These are phyloP conservation scores for Pholis gunnellus DNA, from an alignment of 2,113 vertebrate species.

Conservation along the genomic window DNA sequence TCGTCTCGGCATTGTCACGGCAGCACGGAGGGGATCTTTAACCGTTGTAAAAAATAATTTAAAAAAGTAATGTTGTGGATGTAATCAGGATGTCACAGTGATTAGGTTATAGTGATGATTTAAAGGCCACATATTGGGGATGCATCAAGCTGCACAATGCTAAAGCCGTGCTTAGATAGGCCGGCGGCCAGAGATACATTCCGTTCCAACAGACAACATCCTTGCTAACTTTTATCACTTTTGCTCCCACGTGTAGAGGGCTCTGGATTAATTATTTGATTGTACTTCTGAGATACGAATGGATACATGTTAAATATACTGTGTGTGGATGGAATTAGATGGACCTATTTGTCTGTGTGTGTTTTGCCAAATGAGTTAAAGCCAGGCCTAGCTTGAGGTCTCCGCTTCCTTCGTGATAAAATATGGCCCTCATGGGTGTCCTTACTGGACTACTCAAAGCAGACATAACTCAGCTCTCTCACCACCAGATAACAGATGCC, in stretches of 20 bases:
- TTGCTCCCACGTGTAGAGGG: background rate
- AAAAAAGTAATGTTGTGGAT: constrained; percentile 71
- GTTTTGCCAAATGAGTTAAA: constrained; percentile 69
- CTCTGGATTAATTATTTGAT: constrained; percentile 11
- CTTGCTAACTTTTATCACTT: constrained; percentile 17
- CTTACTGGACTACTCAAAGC: constrained; percentile 80
- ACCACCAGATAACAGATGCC: constrained; percentile 72
- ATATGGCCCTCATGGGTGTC: constrained; percentile 81
- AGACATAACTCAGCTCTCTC: constrained; percentile 80
- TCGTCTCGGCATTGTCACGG: constrained; percentile 73
- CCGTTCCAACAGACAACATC: constrained; percentile 61
- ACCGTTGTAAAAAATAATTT: constrained; percentile 55
- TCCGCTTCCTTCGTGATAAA: constrained; percentile 76
- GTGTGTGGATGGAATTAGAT: constrained; percentile 33
- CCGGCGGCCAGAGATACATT: constrained; percentile 63
- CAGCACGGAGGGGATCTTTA: constrained; percentile 73
- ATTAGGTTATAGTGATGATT: constrained; percentile 76
- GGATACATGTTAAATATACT: constrained; percentile 36
- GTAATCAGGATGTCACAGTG: constrained; percentile 75
- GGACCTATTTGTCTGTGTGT: constrained; percentile 28
- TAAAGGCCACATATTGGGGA: constrained; percentile 80
- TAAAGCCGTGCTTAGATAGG: constrained; percentile 65
- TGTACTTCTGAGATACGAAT: constrained; percentile 21
- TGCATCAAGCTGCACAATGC: constrained; percentile 62
- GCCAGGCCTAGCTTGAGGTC: constrained; percentile 66